Evolutionary conservation across 2,797 vertebrate genomes (phyloP), one percentile per base, ranked within the genome.

Genomic region (Rousettus madagascariensis): DNA sequence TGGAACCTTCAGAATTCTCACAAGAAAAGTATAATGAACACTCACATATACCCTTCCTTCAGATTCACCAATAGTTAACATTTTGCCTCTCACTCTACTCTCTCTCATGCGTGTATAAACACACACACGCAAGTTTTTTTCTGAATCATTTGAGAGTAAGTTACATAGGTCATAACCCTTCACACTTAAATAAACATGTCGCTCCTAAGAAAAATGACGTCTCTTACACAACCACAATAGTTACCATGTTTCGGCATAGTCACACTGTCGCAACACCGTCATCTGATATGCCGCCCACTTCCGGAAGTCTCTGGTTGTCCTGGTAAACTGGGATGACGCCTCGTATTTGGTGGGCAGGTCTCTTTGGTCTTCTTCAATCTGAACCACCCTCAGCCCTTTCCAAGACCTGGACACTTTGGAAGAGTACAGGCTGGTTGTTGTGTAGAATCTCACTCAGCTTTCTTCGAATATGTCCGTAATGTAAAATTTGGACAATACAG

Each of bases 181-280:
- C 66, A 61, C 82, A 57, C 75, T 90, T 66, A 72, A 86, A 55
- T 36, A 66, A 79, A 61, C 86, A 94, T 7, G n/a, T 26, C 11
- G 63, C 65, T 38, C 72, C 30, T 49, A 55, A 77, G 65, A 83
- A 90, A 72, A 91, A 68, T 19, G 33, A 83, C 66, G 41, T 24
- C 69, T 68, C 63, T 97, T 96, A 75, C 93, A 63, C 91, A 96
- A 92, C 33, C 26, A 57, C 53, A 15, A 8, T 10, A 24, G n/a
- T 91, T 93, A 10, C 59, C 82, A 86, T 71, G 96, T 41, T 55
- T 51, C 88, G 77, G 86, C 41, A 12, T 0, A 19, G 28, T 0
- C 1, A 30, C 61, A 3, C 26, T 83, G 91, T 72, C 6, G 82
- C 72, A 94, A 94, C 2, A 1, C 36, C 28, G 9, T 24, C 55